phyloP scores from a whole-genome alignment of 1,140 invertebrate species.

The Diorhabda carinulata region DNA sequence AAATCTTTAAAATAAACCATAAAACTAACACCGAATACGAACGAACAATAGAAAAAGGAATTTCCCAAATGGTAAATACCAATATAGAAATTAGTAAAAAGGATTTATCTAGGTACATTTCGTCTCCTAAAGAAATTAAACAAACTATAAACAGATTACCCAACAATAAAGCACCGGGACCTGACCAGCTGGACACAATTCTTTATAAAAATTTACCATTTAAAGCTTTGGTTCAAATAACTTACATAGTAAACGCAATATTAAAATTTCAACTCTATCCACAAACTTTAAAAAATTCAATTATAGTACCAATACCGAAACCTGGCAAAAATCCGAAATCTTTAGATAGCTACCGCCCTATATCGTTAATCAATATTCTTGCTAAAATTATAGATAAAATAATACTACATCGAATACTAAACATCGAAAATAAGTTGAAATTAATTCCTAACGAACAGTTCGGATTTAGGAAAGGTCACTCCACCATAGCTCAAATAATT shows the following conservation, averaged over 20 bases:
- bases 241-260: constrained; percentile 37
- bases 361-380: constrained; percentile 39
- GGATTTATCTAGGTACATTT: too few relatives aligned
- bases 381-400: constrained; percentile 43
- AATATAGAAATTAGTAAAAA: too few relatives aligned
- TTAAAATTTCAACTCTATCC: constrained; percentile 33
- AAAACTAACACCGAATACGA: too few relatives aligned
- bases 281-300: constrained; percentile 36
- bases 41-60: too few relatives aligned
- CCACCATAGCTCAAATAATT: constrained; percentile 43
- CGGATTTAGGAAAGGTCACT: constrained; percentile 43
- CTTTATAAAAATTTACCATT: constrained; percentile 35
- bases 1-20: too few relatives aligned
- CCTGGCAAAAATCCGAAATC: constrained; percentile 33
- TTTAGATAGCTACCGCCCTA: constrained; percentile 40
- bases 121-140: too few relatives aligned
- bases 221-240: constrained; percentile 26
- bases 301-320: constrained; percentile 41
- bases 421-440: constrained; percentile 39
- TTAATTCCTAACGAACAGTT: constrained; percentile 42
- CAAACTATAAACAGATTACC: too few relatives aligned
- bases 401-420: constrained; percentile 17
- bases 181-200: constrained; percentile 33
- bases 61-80: too few relatives aligned
- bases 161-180: constrained; percentile 38